Percentiles rank a stretch among this genome's conserved stretches.
phyloP scores from a whole-genome alignment of 2,113 vertebrate genomes.

The Cnemophilus loriae region DNA sequence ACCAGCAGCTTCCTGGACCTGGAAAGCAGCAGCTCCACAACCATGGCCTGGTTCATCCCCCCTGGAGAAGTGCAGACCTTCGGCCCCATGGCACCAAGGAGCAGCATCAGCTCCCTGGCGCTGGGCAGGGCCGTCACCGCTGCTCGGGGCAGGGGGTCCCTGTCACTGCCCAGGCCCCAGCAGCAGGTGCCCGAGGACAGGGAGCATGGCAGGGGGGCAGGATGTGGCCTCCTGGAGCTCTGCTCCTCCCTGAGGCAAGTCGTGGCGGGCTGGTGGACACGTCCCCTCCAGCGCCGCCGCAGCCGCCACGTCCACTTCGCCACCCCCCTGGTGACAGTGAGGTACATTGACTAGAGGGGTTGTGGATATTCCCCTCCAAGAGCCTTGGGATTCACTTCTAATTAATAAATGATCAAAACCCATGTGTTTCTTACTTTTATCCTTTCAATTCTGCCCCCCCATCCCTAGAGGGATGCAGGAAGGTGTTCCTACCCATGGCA shows the following conservation, averaged over 20 bases:
- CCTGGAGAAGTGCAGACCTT: rapidly evolving
- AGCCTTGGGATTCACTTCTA: neutral
- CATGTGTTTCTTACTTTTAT: rapidly evolving
- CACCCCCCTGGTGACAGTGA: neutral
- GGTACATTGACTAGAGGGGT: neutral
- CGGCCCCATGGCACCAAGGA: rapidly evolving
- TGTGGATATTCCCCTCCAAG: rapidly evolving
- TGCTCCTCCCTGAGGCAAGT: neutral
- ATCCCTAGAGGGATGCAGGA: neutral
- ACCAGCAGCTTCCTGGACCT: neutral
- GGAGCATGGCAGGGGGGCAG: rapidly evolving
- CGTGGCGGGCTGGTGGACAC: neutral
- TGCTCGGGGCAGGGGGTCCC: rapidly evolving
- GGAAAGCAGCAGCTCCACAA: neutral
- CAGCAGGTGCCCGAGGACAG: neutral
- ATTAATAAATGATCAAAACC: neutral
- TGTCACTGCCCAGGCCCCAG: neutral
- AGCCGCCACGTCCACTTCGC: neutral
- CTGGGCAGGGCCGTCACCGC: rapidly evolving
- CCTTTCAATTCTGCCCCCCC: neutral
- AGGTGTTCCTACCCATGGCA: neutral
- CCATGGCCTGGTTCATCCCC: neutral
- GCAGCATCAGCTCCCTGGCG: rapidly evolving
- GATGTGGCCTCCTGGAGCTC: neutral
- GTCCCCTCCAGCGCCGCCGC: neutral